These are phyloP conservation scores for Goniozus legneri DNA, from an alignment of 1,140 invertebrate species.

Conservation along the genomic window DNA sequence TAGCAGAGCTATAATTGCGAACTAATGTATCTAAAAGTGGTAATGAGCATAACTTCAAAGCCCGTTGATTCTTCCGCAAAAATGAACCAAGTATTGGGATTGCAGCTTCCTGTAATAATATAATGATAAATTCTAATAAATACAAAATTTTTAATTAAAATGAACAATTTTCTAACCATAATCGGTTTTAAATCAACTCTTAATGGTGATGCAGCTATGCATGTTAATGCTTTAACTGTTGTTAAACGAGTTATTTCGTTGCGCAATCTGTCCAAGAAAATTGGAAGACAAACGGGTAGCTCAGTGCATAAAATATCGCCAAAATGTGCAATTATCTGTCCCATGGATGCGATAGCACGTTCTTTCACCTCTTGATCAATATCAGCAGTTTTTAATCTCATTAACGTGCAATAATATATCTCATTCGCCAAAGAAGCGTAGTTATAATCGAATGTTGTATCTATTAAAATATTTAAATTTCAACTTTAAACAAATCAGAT, in stretches of 20 bases:
- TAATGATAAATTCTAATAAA: neutral
- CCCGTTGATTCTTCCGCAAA: conserved; percentile 93
- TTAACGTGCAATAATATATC: conserved; percentile 82
- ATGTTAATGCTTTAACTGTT: conserved; percentile 92
- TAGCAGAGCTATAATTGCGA: conserved; percentile 73
- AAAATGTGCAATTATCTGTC: conserved; percentile 88
- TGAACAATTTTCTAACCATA: conserved; percentile 53
- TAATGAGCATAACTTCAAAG: conserved; percentile 88
- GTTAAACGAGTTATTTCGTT: conserved; percentile 97
- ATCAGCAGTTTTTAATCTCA: conserved; percentile 87
- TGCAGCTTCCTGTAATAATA: conserved; percentile 67
- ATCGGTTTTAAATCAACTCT: conserved; percentile 84
- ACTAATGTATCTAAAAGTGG: conserved; percentile 87
- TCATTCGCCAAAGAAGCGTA: conserved; percentile 74
- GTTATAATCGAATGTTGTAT: conserved; percentile 65
- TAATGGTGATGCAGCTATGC: conserved; percentile 87
- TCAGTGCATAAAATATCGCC: conserved; percentile 77
- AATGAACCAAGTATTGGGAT: conserved; percentile 92
- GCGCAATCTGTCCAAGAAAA: conserved; percentile 89
- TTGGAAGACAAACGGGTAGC: conserved; percentile 80
- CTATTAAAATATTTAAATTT: conserved; percentile 25
- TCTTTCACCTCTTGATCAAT: conserved; percentile 99
- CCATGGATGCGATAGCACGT: conserved; percentile 95
- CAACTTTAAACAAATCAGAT: no score
- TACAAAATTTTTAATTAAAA: neutral